Conservation (phyloP, 2,888 invertebrate species). For the Pelosia muscerda region DNA sequence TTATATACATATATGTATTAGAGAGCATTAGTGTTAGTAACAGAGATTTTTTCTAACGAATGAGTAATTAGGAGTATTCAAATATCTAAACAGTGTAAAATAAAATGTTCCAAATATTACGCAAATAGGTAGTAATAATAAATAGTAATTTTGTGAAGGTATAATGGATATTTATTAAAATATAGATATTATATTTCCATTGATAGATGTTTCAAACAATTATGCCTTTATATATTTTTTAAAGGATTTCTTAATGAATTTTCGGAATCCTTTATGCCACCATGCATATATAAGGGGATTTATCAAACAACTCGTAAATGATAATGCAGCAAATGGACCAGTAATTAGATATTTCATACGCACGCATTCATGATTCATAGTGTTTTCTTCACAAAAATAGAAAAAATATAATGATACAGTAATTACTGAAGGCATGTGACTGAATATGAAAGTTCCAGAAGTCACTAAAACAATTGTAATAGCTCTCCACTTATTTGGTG, state of each 20-base stretch:
- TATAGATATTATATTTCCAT: too few species aligned
- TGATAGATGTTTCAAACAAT: not conserved
- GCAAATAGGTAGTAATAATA: too few species aligned
- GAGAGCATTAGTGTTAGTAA: too few species aligned
- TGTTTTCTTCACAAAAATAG: slow-evolving; percentile 83
- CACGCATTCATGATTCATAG: slow-evolving; percentile 79
- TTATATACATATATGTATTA: too few species aligned
- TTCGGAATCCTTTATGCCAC: slow-evolving; percentile 90
- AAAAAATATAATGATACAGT: slow-evolving; percentile 84
- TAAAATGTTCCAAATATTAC: too few species aligned
- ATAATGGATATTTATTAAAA: too few species aligned
- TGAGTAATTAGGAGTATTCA: too few species aligned
- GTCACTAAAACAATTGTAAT: slow-evolving; percentile 88
- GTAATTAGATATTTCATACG: slow-evolving; percentile 81
- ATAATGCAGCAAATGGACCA: slow-evolving; percentile 87
- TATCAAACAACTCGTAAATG: slow-evolving; percentile 87
- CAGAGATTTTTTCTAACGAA: too few species aligned
- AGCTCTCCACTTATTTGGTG: slow-evolving; percentile 87
- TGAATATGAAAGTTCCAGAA: slow-evolving; percentile 87
- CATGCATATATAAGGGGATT: slow-evolving; percentile 90
- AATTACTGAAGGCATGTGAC: slow-evolving; percentile 89
- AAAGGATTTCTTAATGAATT: slow-evolving; percentile 72
- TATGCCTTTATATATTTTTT: slow-evolving; percentile 57
- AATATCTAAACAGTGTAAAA: too few species aligned
- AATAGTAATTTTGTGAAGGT: too few species aligned